These are phyloP conservation scores for Rotaria sp. DNA, from an alignment of 2,888 invertebrate species.

Conservation along the genomic window DNA sequence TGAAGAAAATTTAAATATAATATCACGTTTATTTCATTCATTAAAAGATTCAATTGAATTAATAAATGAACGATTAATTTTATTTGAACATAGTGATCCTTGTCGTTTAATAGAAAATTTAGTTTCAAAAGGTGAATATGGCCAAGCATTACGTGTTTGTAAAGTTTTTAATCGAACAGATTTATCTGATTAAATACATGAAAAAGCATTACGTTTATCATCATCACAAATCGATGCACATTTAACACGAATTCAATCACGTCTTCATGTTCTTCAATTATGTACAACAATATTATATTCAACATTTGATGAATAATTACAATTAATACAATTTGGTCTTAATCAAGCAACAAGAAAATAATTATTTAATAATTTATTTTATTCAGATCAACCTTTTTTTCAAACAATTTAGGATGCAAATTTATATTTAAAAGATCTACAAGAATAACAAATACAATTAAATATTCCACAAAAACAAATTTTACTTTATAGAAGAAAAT, in stretches of 20 bases:
- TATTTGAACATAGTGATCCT: neutral
- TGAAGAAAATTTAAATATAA: neutral
- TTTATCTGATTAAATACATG: neutral
- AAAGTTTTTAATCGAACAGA: neutral
- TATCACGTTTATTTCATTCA: neutral
- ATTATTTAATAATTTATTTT: neutral
- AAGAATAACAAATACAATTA: neutral
- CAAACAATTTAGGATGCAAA: neutral
- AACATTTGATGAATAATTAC: neutral
- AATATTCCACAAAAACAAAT: constrained; percentile 10
- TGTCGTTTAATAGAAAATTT: constrained; percentile 1
- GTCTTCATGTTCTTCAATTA: neutral
- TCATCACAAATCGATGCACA: neutral
- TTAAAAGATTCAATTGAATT: neutral
- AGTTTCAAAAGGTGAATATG: neutral
- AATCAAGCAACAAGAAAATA: neutral
- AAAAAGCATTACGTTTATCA: neutral
- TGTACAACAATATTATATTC: neutral
- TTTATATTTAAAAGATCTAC: neutral
- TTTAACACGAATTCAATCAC: neutral
- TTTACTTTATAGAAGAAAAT: constrained; percentile 12
- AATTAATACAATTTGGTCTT: neutral
- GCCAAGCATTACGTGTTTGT: constrained; percentile 18
- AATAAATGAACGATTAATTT: neutral
- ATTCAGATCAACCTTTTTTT: neutral